Conservation (phyloP, 2,888 invertebrate genomes). For the Athalia cordata region DNA sequence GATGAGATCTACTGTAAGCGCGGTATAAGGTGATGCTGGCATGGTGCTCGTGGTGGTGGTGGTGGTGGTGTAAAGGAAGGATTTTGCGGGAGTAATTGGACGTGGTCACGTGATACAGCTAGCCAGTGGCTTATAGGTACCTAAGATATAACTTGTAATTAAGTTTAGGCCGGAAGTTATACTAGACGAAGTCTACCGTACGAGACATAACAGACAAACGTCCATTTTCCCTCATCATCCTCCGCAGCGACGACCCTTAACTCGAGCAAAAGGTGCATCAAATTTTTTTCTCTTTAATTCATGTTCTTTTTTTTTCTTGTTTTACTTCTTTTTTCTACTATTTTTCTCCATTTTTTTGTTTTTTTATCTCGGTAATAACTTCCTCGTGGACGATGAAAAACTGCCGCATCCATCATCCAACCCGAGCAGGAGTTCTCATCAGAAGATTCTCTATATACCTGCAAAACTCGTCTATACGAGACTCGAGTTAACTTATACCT, state of each 20-base stretch:
- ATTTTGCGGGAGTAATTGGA: constrained; percentile 37
- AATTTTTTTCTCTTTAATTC: constrained; percentile 48
- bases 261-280: constrained; percentile 34
- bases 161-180: constrained; percentile 28
- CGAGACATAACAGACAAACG: constrained; percentile 8
- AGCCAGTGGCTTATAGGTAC: not conserved
- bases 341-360: constrained; percentile 44
- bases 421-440: constrained; percentile 51
- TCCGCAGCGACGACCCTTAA: constrained; percentile 22
- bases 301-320: no score
- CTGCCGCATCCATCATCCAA: constrained; percentile 63
- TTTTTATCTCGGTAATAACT: constrained; percentile 61
- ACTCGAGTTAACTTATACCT: not conserved
- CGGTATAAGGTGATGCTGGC: not conserved
- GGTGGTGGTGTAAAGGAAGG: not conserved
- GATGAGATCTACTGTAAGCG: not conserved
- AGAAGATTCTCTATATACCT: constrained; percentile 12
- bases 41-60: not conserved
- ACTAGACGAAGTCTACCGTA: not conserved
- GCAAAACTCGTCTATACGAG: not conserved
- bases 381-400: constrained; percentile 64
- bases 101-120: constrained; percentile 24
- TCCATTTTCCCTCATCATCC: constrained; percentile 12
- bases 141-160: not conserved
- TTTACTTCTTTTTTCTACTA: constrained; percentile 8